Evolutionary conservation across 2,113 vertebrate species (phyloP).

Genomic region (Lophochroa leadbeateri): DNA sequence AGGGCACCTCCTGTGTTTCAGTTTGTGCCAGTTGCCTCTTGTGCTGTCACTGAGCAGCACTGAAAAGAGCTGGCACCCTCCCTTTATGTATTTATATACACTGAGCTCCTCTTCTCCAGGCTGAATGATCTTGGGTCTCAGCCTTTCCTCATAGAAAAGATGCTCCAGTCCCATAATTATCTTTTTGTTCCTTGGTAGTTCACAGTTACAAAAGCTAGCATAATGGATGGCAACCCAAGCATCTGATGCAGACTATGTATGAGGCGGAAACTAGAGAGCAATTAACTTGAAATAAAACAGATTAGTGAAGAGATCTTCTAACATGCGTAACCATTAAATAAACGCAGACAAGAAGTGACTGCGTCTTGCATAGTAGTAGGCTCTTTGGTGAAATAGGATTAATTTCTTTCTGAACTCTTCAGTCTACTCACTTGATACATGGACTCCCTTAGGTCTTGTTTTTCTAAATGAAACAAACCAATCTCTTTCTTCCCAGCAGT

Average conservation of each 20-base stretch:
- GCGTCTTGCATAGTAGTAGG: neutral
- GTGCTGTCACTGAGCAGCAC: neutral
- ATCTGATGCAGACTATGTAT: no score
- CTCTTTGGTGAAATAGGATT: neutral
- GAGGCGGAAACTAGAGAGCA: neutral
- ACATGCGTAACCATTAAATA: neutral
- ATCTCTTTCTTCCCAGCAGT: neutral
- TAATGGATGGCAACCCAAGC: neutral
- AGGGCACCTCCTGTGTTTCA: neutral
- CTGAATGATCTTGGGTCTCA: neutral
- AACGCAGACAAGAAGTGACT: neutral
- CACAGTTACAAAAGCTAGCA: neutral
- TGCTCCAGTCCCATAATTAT: neutral
- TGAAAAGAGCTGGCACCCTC: neutral
- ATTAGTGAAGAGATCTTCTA: neutral
- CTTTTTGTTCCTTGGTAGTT: neutral
- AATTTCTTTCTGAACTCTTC: neutral
- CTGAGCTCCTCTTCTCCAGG: neutral
- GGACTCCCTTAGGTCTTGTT: neutral
- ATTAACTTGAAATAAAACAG: neutral
- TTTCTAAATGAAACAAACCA: neutral
- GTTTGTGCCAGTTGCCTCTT: neutral
- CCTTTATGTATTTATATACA: neutral
- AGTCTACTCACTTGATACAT: neutral
- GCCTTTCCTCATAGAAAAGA: neutral